phyloP scores from a whole-genome alignment of 2,113 vertebrate species.

The Dasypus novemcinctus region DNA sequence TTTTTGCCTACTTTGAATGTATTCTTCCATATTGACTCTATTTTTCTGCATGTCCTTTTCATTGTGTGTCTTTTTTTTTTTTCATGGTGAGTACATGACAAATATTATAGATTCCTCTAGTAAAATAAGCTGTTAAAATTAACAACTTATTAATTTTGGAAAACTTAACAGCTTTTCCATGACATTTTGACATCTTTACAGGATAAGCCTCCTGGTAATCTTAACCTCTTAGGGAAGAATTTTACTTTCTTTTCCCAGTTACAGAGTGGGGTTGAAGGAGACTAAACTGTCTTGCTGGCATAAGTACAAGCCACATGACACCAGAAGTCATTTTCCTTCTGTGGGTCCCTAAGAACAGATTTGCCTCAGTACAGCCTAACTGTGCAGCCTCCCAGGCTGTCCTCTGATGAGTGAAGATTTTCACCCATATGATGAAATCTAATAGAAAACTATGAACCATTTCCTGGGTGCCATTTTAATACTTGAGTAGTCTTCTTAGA shows the following conservation, averaged over 20 bases:
- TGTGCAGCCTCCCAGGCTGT: no score
- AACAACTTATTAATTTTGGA: no score
- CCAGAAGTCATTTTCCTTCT: not conserved
- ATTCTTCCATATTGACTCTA: conserved; percentile 30
- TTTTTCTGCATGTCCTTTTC: conserved; percentile 46
- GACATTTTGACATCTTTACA: no score
- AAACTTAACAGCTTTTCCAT: no score
- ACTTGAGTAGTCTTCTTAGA: not conserved
- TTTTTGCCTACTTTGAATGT: conserved; percentile 49
- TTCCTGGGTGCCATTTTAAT: conserved; percentile 29
- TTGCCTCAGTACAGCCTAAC: not conserved
- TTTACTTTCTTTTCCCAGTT: not conserved
- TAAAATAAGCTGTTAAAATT: no score
- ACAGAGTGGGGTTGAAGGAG: not conserved
- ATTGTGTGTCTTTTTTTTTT: not conserved
- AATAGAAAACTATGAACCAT: not conserved
- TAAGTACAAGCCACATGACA: not conserved
- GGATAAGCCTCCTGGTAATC: no score
- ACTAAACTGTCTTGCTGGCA: not conserved
- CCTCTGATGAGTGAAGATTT: no score
- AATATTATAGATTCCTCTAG: not conserved
- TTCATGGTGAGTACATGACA: not conserved
- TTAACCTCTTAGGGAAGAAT: not conserved
- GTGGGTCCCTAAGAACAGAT: not conserved
- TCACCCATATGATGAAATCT: not conserved